A percentile compares a stretch with the other conserved stretches of the same genome.
Conservation (phyloP, 2,113 vertebrate species). For the Embiotoca jacksoni region DNA sequence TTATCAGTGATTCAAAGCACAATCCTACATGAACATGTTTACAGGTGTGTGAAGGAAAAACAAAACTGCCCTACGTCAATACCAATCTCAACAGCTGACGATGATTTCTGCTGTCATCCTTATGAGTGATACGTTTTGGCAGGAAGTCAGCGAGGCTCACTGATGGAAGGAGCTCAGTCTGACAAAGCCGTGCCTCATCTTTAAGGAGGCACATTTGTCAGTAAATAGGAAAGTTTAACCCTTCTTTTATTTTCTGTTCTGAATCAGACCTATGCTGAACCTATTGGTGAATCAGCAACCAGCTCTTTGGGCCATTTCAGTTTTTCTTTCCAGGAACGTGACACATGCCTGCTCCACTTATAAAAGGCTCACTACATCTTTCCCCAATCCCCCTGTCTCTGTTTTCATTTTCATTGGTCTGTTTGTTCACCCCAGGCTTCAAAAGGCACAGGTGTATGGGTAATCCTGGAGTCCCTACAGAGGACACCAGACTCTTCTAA, state of each 20-base stretch:
- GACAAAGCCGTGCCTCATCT: slow-evolving; percentile 34
- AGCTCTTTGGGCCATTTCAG: slow-evolving; percentile 58
- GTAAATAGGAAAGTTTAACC: slow-evolving; percentile 5
- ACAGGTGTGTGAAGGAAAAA: slow-evolving; percentile 1
- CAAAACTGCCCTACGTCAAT: background rate
- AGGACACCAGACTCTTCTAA: slow-evolving; percentile 38
- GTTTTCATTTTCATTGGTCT: background rate
- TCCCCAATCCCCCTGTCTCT: background rate
- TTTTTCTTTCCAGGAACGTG: slow-evolving; percentile 55
- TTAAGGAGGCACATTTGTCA: slow-evolving; percentile 8
- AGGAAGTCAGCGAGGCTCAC: slow-evolving; percentile 42
- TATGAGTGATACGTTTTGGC: slow-evolving; percentile 24
- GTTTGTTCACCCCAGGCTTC: slow-evolving; percentile 23
- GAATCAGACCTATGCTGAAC: slow-evolving; percentile 21
- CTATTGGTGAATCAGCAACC: slow-evolving; percentile 45
- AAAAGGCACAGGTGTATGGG: slow-evolving; percentile 58
- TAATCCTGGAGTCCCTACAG: slow-evolving; percentile 54
- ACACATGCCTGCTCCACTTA: slow-evolving; percentile 47
- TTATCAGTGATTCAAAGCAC: slow-evolving; percentile 26
- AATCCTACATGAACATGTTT: background rate
- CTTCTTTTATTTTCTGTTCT: slow-evolving; percentile 7
- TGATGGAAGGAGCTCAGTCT: slow-evolving; percentile 48
- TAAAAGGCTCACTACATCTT: slow-evolving; percentile 49
- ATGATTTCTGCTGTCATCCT: slow-evolving; percentile 10
- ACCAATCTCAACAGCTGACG: slow-evolving; percentile 8